Conservation (phyloP, 2,113 vertebrate species). For the human region DNA sequence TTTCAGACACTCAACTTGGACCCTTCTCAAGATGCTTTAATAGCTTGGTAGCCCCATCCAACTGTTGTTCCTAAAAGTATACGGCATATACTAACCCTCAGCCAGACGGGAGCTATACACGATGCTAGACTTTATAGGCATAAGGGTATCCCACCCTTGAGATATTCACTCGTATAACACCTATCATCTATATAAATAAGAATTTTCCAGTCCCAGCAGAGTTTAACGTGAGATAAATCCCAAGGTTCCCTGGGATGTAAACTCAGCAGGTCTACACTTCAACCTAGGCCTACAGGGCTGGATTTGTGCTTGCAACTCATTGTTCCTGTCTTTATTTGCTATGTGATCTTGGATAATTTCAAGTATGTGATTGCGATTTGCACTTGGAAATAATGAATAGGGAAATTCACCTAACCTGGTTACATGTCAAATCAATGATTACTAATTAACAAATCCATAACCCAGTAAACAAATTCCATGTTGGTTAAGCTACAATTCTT, state of each 20-base stretch:
- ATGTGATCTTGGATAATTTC: background rate
- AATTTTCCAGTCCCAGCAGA: background rate
- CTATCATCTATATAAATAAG: background rate
- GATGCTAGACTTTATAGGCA: background rate
- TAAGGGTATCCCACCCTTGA: background rate
- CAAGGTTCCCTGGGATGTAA: background rate
- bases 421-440: background rate
- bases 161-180: background rate
- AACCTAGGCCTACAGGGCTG: background rate
- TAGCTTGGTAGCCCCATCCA: rapidly evolving
- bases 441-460: background rate
- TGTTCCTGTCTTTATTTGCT: background rate
- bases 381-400: background rate
- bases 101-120: background rate
- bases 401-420: background rate
- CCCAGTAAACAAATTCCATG: background rate
- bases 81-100: background rate
- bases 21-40: background rate
- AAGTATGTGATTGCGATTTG: background rate
- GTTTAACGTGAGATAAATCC: background rate
- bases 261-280: background rate
- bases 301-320: background rate
- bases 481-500: background rate
- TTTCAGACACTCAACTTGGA: background rate
- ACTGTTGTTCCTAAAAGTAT: background rate